Evolutionary conservation across 2,888 invertebrate species (phyloP), one percentile per base, ranked within the genome.

Genomic region (Synanthedon formicaeformis): DNA sequence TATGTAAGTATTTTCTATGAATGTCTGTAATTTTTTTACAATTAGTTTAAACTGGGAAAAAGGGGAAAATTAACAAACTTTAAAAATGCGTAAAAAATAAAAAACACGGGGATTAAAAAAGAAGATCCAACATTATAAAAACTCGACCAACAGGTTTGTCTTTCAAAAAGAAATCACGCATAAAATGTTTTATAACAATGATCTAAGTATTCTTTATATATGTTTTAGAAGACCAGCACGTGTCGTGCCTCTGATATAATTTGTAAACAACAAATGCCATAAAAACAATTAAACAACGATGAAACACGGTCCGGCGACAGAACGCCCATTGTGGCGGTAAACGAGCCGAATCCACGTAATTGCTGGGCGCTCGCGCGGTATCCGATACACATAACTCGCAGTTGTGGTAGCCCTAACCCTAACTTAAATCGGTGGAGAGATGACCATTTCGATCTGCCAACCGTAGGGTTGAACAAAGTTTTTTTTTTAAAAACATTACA

Each of bases 221-320:
- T 34, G 6, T 45, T 13, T n/a, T 1, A 45, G 4, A 45, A 6
- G 13, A n/a, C 10, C 4, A 45, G 45, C 45, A 45, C 13, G 45
- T 13, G 45, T 45, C 1, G 6, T 45, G n/a, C 5, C 13, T 13
- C 45, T n/a, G 12, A 13, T 23, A 6, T 14, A 45, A 45, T 45
- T 12, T 45, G n/a, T 45, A 13, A 55, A 53, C 54, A 51, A 51
- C 54, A 59, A 55, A 58, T 56, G 59, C 67, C 57, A 67, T 72
- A 71, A 70, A 73, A 75, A 74, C 77, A 78, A 81, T 80, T 73
- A 77, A 71, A 74, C 71, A 64, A 65, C 65, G 64, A 73, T 77
- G 61, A 59, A 61, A 54, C 54, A 54, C 54, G 56, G 54, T 54
- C 57, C 54, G 55, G 54, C 60, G 58, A 57, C 61, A 60, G 59